Evolutionary conservation across 2,797 vertebrate genomes (phyloP).

Genomic region (Austrolebias charrua): DNA sequence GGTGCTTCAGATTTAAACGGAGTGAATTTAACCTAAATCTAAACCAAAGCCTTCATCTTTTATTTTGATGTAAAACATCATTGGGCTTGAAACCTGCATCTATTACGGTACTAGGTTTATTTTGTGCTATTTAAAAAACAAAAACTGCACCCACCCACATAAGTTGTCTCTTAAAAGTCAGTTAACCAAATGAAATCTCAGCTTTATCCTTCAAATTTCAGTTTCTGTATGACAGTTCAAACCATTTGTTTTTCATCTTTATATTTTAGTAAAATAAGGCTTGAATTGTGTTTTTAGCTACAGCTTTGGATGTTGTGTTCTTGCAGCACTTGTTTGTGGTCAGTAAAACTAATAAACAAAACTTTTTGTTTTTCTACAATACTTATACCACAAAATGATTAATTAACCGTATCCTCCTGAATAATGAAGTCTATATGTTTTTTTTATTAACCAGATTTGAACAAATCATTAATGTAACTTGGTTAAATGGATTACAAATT

Average conservation of each 20-base stretch:
- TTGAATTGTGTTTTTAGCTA: background rate
- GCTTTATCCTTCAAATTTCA: background rate
- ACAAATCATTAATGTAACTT: constrained; percentile 22
- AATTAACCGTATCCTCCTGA: background rate
- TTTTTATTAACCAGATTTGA: constrained; percentile 14
- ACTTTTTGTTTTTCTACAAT: background rate
- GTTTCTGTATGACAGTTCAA: background rate
- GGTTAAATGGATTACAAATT: constrained; percentile 4
- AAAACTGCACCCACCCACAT: background rate
- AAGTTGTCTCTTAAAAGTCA: background rate
- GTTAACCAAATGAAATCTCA: background rate
- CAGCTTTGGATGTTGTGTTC: background rate
- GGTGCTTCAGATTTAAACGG: too few species aligned
- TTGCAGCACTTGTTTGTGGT: background rate
- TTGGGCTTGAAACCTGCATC: too few species aligned
- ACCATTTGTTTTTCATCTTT: too few species aligned
- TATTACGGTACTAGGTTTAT: too few species aligned
- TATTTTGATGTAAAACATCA: too few species aligned
- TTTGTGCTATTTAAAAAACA: background rate
- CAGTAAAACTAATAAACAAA: background rate
- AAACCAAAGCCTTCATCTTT: too few species aligned
- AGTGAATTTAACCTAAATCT: too few species aligned
- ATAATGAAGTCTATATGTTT: constrained; percentile 1
- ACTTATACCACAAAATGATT: constrained; percentile 6
- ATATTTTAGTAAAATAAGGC: too few species aligned